phyloP scores from a whole-genome alignment of 2,113 vertebrate genomes.

The Odocoileus virginianus region DNA sequence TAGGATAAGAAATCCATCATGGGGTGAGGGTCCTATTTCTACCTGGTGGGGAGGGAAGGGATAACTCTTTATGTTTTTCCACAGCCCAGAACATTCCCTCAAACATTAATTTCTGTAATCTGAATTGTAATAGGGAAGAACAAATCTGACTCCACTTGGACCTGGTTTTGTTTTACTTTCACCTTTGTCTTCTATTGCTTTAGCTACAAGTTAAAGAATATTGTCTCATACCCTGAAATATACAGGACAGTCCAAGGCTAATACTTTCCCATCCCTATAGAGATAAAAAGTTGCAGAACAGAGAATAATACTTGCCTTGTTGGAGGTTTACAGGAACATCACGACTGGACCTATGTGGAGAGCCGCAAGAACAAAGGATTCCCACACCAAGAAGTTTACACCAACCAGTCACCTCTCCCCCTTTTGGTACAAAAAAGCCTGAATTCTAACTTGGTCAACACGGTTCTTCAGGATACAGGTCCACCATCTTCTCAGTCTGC shows the following conservation, averaged over 20 bases:
- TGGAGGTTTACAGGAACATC: no score
- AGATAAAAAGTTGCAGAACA: background rate
- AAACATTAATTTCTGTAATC: background rate
- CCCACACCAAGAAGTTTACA: background rate
- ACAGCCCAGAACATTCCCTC: background rate
- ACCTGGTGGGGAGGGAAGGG: background rate
- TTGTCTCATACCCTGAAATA: background rate
- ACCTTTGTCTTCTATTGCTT: background rate
- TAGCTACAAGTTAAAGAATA: background rate
- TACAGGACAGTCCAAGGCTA: background rate
- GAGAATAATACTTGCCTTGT: background rate
- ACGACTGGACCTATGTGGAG: background rate
- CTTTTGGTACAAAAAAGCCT: background rate
- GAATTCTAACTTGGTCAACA: background rate
- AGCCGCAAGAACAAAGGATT: background rate
- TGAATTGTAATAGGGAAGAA: background rate
- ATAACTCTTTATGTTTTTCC: background rate
- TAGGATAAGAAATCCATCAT: background rate
- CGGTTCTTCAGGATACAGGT: background rate
- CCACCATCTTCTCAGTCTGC: background rate
- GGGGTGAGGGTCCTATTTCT: background rate
- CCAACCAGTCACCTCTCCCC: background rate
- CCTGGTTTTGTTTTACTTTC: background rate
- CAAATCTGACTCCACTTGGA: background rate
- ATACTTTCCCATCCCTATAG: background rate